phyloP scores from a whole-genome alignment of 1,140 invertebrate genomes.

The Mercenaria mercenaria region DNA sequence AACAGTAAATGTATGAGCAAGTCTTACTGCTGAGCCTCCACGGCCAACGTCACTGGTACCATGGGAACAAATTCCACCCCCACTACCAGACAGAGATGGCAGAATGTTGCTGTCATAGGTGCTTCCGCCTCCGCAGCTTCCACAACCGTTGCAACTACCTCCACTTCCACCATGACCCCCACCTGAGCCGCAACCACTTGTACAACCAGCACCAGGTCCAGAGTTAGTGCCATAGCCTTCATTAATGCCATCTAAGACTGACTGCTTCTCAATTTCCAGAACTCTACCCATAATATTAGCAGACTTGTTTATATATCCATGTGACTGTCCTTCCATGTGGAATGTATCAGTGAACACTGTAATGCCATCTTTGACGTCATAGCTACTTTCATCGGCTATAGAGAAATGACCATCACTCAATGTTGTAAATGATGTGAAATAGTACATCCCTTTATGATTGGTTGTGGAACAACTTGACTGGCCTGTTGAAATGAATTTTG shows the following conservation, averaged over 20 bases:
- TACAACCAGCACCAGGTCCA: conserved; percentile 68
- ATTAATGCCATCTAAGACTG: conserved; percentile 65
- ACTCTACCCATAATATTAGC: conserved; percentile 51
- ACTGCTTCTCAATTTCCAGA: conserved; percentile 72
- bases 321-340: conserved; percentile 64
- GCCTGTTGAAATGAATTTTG: conserved; percentile 58
- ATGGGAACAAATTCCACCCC: conserved; percentile 72
- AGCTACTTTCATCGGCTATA: conserved; percentile 47
- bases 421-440: conserved; percentile 70
- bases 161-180: conserved; percentile 72
- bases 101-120: conserved; percentile 34
- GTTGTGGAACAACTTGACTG: conserved; percentile 43
- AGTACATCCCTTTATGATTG: conserved; percentile 61
- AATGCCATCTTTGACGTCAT: conserved; percentile 45
- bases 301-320: conserved; percentile 48
- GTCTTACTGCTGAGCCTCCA: conserved; percentile 68
- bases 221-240: conserved; percentile 60
- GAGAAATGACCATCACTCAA: conserved; percentile 68
- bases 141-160: conserved; percentile 50
- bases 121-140: conserved; percentile 23
- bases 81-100: conserved; percentile 74
- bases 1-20: conserved; percentile 45
- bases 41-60: conserved; percentile 17
- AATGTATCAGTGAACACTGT: conserved; percentile 58
- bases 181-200: conserved; percentile 63